A percentile compares a stretch with the other conserved stretches of the same genome.
Evolutionary conservation across 2,797 vertebrate genomes (phyloP).

Genomic region (Catostomus latipinnis): DNA sequence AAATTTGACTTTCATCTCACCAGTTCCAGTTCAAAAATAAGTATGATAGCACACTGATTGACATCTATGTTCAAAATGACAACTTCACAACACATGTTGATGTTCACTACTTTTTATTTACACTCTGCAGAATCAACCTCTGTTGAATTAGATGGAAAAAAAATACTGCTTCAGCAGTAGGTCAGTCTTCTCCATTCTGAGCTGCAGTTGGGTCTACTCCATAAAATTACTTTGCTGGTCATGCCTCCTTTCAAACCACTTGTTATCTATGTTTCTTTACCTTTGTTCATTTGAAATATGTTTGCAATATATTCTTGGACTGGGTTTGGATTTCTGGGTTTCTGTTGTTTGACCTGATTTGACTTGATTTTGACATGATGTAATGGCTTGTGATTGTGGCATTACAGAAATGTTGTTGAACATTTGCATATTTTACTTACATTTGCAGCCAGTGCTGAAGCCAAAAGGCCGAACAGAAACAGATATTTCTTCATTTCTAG

Average conservation of each 20-base stretch:
- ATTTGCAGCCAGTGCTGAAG: conserved; percentile 66
- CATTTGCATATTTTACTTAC: conserved; percentile 69
- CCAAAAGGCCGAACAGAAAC: conserved; percentile 64
- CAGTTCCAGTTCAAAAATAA: background rate
- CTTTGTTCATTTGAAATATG: background rate
- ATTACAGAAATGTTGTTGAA: background rate
- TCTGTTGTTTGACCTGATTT: background rate
- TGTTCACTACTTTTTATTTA: background rate
- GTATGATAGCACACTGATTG: too few species aligned
- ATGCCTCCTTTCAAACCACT: conserved; percentile 3
- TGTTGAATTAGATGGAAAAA: background rate
- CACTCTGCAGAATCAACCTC: background rate
- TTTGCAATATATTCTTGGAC: background rate
- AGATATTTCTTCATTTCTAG: conserved; percentile 44
- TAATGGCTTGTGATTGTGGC: background rate
- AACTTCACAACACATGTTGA: background rate
- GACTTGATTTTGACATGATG: background rate
- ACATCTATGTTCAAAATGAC: too few species aligned
- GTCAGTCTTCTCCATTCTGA: background rate
- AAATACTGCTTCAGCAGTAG: background rate
- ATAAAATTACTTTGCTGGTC: conserved; percentile 6
- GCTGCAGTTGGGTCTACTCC: background rate
- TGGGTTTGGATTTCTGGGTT: too few species aligned
- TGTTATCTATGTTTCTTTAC: conserved; percentile 2
- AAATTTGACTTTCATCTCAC: background rate